Evolutionary conservation across 2,888 invertebrate species (phyloP).

Genomic region (Ophonus ardosiacus): DNA sequence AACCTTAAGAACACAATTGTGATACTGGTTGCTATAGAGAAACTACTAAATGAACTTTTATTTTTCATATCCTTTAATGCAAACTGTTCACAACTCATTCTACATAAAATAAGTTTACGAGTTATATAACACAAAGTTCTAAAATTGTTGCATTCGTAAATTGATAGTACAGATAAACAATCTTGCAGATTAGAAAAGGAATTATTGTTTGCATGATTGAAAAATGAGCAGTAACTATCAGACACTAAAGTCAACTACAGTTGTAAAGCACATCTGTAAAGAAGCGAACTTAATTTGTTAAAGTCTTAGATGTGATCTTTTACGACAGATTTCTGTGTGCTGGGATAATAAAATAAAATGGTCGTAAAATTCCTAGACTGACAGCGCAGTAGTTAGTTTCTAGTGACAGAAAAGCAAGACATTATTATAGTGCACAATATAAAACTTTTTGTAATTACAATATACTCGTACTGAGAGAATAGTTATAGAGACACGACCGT

Average conservation of each 20-base stretch:
- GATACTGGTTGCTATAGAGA: not conserved
- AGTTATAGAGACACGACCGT: too few species aligned
- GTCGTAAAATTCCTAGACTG: conserved; percentile 3
- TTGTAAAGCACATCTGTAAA: not conserved
- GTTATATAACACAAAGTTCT: not conserved
- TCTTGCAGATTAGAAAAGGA: not conserved
- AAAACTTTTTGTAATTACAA: not conserved
- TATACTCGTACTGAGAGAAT: not conserved
- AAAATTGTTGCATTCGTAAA: not conserved
- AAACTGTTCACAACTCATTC: not conserved
- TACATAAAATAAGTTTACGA: not conserved
- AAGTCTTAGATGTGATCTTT: conserved; percentile 12
- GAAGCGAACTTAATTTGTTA: conserved; percentile 5
- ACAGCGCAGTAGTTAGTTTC: conserved; percentile 8
- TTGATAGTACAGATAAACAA: not conserved
- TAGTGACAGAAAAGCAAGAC: not conserved
- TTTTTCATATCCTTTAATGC: not conserved
- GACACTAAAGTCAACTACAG: not conserved
- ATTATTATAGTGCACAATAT: not conserved
- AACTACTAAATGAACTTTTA: not conserved
- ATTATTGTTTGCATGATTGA: not conserved
- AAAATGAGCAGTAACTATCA: not conserved
- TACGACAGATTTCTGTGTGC: conserved; percentile 11
- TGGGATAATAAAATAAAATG: conserved; percentile 25
- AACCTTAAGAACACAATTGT: not conserved